phyloP scores from a whole-genome alignment of 37 sponge, comb jelly and placozoan species.

The Ephydatia muelleri region DNA sequence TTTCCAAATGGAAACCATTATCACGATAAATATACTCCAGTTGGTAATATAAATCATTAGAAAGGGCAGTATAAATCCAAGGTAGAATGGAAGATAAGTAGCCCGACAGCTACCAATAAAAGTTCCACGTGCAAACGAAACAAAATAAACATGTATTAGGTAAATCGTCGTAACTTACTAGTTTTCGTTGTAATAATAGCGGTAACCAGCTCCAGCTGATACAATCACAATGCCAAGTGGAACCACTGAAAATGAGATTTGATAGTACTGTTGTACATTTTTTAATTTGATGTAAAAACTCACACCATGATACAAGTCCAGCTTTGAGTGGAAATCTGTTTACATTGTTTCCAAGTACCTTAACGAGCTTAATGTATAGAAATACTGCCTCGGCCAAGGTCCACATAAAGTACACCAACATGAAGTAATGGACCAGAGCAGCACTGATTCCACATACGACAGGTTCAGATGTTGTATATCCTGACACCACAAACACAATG shows the following conservation, averaged over 20 bases:
- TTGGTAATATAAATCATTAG: constrained; percentile 46
- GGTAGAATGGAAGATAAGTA: constrained; percentile 41
- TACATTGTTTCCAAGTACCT: neutral
- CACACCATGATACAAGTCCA: constrained; percentile 21
- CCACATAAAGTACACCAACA: constrained; percentile 44
- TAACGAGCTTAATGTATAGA: constrained; percentile 11
- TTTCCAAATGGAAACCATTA: constrained; percentile 27
- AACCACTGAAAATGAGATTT: constrained; percentile 17
- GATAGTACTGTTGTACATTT: neutral
- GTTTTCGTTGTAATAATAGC: no score
- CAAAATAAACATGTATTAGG: neutral
- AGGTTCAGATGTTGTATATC: neutral
- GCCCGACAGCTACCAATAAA: constrained; percentile 63
- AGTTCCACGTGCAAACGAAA: neutral
- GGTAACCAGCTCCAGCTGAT: constrained; percentile 43
- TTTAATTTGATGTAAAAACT: neutral
- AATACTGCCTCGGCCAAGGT: constrained; percentile 18
- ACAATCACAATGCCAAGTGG: constrained; percentile 28
- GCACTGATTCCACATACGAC: constrained; percentile 27
- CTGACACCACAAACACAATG: constrained; percentile 24
- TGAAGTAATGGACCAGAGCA: constrained; percentile 47
- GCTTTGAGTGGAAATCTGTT: neutral
- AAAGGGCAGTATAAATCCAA: constrained; percentile 66
- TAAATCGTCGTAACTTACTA: no score
- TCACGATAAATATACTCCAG: constrained; percentile 53